Evolutionary conservation across 2,797 vertebrate species (phyloP), one percentile per base, ranked within the genome.

Genomic region (Lutra lutra): DNA sequence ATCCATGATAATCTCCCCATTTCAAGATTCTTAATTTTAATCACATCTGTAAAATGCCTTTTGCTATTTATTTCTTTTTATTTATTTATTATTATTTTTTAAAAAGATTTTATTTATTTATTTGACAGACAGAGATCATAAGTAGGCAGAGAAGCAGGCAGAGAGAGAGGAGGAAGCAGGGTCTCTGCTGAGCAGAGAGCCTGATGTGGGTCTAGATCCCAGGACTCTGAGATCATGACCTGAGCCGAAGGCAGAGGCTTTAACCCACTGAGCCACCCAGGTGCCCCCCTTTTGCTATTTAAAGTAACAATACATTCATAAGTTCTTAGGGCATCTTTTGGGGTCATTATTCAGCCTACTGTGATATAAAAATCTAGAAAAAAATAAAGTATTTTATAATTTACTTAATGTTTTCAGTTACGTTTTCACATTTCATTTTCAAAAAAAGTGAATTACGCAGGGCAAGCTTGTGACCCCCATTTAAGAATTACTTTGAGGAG

Each of bases 401-500:
- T 66, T 40, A 58, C 5, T 48, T 68, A 82, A 62, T 62, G 20
- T 38, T 93, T 91, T 86, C 29, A 73, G 12, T 80, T 73, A 20
- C 20, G 68, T 43, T 95, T 90, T 90, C 40, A 77, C 13, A 84
- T 75, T 86, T 87, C 3, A 38, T 84, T 96, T 83, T 87, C 9
- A 48, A 87, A 78, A 95, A 78, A 40, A 29, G 7, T 58, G 60
- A 89, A 5, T 64, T 82, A 80, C 51, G 51, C 18, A 83, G 17
- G 27, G 27, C 20, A 58, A 54, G 21, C n/a, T 70, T 25, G n/a
- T 73, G 40, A 80, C 64, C 20, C 23, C 38, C 17, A 79, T 66
- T 79, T 92, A 73, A 82, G 79, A 92, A 32, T 73, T 14, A n/a
- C 46, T 75, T 51, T 51, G 51, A 51, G 54, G 20, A 20, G 54